Evolutionary conservation across 2,797 vertebrate genomes (phyloP).

Genomic region (Paguma larvata): DNA sequence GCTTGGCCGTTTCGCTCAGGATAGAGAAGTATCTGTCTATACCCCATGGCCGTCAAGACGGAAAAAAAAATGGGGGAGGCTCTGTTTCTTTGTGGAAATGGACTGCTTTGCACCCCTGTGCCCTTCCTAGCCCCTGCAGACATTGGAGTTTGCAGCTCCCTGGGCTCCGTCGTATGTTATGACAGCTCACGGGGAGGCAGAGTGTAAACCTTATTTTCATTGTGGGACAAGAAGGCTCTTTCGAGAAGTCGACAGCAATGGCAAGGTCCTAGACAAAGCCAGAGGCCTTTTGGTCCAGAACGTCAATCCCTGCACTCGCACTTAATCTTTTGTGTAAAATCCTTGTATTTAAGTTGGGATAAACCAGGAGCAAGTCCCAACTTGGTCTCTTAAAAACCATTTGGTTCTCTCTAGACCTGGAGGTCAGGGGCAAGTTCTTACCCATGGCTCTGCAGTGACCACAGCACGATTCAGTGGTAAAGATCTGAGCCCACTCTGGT

Average conservation of each 20-base stretch:
- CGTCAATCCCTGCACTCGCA: not conserved
- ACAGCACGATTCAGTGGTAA: not conserved
- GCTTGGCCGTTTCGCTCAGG: not conserved
- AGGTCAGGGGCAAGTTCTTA: not conserved
- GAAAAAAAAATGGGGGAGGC: not conserved
- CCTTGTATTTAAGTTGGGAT: not conserved
- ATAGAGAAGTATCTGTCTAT: conserved; percentile 7
- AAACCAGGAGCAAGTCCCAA: not conserved
- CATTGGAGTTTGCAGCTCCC: not conserved
- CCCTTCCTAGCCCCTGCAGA: not conserved
- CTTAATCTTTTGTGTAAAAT: not conserved
- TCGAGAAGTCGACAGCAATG: not conserved
- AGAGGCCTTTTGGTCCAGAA: not conserved
- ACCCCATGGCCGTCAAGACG: not conserved
- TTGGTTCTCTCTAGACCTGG: not conserved
- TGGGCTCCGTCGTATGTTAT: not conserved
- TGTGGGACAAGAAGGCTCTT: conserved; percentile 1
- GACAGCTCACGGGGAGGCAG: not conserved
- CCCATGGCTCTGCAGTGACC: not conserved
- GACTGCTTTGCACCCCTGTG: not conserved
- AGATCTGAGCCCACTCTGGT: not conserved
- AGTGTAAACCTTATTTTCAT: conserved; percentile 22
- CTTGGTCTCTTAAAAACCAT: conserved; percentile 33
- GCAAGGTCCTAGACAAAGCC: not conserved
- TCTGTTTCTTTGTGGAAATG: not conserved